Conservation (phyloP, 2,113 vertebrate species). For the Hemibagrus wyckioides region DNA sequence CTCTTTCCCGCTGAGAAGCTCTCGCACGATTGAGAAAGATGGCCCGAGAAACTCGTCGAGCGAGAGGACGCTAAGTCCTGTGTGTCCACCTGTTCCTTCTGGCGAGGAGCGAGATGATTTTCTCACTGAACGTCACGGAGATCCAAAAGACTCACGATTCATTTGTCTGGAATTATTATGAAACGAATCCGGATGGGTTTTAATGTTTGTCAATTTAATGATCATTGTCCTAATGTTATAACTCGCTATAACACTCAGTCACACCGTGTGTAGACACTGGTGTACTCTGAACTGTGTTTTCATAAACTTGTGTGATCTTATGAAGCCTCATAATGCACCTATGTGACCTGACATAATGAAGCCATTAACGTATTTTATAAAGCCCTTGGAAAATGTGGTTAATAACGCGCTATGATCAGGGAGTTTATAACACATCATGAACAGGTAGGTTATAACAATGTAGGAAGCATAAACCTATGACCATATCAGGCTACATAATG, state of each 20-base stretch:
- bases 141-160: neutral
- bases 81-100: conserved; percentile 26
- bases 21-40: conserved; percentile 49
- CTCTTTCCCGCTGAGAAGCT: conserved; percentile 34
- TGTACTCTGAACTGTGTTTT: too few relatives aligned
- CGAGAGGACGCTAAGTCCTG: conserved; percentile 31
- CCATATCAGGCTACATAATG: neutral
- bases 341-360: too few relatives aligned
- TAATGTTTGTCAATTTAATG: neutral
- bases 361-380: neutral
- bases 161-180: neutral
- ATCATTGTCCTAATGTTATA: neutral
- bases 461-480: neutral
- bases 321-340: too few relatives aligned
- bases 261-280: too few relatives aligned
- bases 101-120: conserved; percentile 40
- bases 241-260: too few relatives aligned
- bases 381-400: too few relatives aligned
- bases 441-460: too few relatives aligned
- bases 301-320: too few relatives aligned
- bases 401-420: neutral
- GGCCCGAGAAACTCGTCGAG: conserved; percentile 4
- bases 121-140: conserved; percentile 28
- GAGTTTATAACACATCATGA: too few relatives aligned
- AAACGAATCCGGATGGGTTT: neutral